Evolutionary conservation across 2,797 vertebrate species (phyloP), one percentile per base, ranked within the genome.

Genomic region (Myotis daubentonii): DNA sequence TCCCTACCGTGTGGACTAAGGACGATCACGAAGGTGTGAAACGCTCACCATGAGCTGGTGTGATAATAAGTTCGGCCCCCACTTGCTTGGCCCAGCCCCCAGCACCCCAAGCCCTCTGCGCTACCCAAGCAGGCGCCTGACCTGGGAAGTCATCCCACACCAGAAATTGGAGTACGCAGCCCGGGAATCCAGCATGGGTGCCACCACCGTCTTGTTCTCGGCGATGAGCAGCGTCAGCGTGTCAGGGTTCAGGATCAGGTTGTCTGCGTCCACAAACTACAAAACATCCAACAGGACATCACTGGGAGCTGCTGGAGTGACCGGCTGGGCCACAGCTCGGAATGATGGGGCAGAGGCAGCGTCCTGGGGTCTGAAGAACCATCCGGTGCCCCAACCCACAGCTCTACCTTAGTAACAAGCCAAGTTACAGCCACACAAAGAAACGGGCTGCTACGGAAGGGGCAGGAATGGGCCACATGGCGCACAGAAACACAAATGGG

Each of bases 81-180:
- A 28, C 53, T 11, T 36, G 47, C 75, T 51, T 16, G 2, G 55
- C 28, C 51, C 25, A 41, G 25, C 6, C n/a, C 25, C 6, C 17
- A 6, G 66, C 6, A 8, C 15, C 12, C 28, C 3, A 0, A 5
- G 20, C 17, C n/a, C 79, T 30, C 15, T 2, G n/a, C 12, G 65
- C 33, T 44, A 80, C 75, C 75, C 5, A 3, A 5, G 47, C 10
- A 20, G 53, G 4, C 38, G n/a, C 0, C 94, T 60, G 98, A 99
- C 99, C 99, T 99, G 99, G 0, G 99, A 98, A 6, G 99, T 99
- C 99, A 99, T 99, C 49, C 99, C 99, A 94, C 99, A 99, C 99
- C 99, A 99, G 98, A 99, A 99, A 98, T 99, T 99, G 89, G 99
- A 99, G 95, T 99, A 99, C 0, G 99, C 99, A 0, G 99, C 99